Base-by-base conservation (phyloP, 2,113 vertebrate genomes). In the Pygoscelis antarcticus region DNA sequence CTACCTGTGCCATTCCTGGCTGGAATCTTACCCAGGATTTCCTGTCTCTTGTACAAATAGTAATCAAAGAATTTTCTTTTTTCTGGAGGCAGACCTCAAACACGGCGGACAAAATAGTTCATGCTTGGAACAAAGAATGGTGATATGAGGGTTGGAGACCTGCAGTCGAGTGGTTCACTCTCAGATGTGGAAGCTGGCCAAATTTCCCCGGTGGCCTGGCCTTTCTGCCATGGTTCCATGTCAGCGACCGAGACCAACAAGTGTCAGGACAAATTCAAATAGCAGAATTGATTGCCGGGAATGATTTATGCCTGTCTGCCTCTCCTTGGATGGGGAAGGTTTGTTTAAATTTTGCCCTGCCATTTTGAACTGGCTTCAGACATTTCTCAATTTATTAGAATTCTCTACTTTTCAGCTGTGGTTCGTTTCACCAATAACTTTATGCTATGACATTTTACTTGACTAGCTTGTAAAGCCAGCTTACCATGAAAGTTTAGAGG, bases 301-400 rank as follows among this genome's bases (percentile, higher is more conserved):
- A 94, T 99, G 98, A 99, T 98, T 99, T 98, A 99, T 98, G 97
- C 93, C 97, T 96, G 98, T 98, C 98, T 98, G 96, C 97, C 89
- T 97, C 95, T 98, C 95, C 96, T 97, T 75, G 77, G 96, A 96
- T 97, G 89, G 92, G 90, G 80, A 97, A 97, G 97, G 88, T 93
- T 97, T 96, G 96, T 96, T 98, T 95, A 97, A 98, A 98, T 98
- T 98, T 98, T 98, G 97, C 95, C 57, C 96, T 98, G 97, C 98
- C 98, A 96, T 98, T 98, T 98, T 97, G 82, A 95, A 82, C 57
- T 93, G 23, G 34, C 58, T 47, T 87, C 55, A 96, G 87, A 94
- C 82, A 66, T 65, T 89, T 94, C 94, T 94, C 86, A 86, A 20
- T 89, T 93, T 96, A 55, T 42, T 93, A 85, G 64, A 82, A 83